phyloP scores from a whole-genome alignment of 2,797 vertebrate genomes.

The Enteromius fasciolatus region DNA sequence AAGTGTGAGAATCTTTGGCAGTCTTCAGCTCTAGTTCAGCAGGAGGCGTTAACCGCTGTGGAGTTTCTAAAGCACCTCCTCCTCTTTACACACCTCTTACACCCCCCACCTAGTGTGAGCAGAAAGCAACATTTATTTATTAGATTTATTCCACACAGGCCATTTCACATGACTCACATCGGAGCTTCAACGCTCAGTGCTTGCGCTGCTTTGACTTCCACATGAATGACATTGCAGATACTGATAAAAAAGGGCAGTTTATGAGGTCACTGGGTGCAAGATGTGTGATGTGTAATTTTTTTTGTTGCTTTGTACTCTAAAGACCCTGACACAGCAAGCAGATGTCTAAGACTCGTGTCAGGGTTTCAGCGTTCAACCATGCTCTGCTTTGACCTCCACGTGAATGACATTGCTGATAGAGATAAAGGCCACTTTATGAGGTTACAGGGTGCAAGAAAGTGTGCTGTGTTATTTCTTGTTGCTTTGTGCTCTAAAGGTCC shows the following conservation, averaged over 20 bases:
- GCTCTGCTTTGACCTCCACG: background rate
- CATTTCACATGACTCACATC: background rate
- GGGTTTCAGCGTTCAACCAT: background rate
- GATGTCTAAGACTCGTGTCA: background rate
- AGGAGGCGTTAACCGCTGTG: slow-evolving; percentile 37
- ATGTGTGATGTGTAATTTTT: background rate
- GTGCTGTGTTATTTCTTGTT: background rate
- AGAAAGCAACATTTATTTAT: slow-evolving; percentile 38
- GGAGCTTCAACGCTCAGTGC: background rate
- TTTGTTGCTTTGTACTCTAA: background rate
- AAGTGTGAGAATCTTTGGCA: slow-evolving; percentile 30
- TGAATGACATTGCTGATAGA: background rate
- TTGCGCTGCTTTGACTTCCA: background rate
- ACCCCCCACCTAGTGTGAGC: slow-evolving; percentile 19
- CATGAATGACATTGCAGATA: background rate
- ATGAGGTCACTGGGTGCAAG: too few species aligned
- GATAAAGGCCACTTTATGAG: background rate
- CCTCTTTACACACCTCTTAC: slow-evolving; percentile 33
- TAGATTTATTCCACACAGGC: slow-evolving; percentile 1
- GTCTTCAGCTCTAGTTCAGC: slow-evolving; percentile 36
- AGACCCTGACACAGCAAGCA: background rate
- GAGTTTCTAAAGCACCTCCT: slow-evolving; percentile 44
- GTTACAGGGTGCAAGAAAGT: background rate
- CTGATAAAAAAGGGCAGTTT: background rate
- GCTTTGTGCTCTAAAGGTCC: background rate